Percentiles rank a stretch among this genome's conserved stretches.
Evolutionary conservation across 1,140 invertebrate genomes (phyloP).

Genomic region (Mercenaria mercenaria): DNA sequence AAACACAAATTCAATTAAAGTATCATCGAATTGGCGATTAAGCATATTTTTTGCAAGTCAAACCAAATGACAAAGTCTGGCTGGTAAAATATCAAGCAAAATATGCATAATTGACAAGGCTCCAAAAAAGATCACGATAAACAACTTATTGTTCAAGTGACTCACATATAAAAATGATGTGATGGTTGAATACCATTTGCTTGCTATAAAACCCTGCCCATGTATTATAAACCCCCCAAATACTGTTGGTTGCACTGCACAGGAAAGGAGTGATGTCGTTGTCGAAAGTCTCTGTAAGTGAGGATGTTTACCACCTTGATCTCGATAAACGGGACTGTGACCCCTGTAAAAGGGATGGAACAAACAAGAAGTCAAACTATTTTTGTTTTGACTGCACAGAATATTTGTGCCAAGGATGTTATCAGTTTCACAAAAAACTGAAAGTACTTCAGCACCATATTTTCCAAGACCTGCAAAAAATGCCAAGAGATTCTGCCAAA

Average conservation of each 20-base stretch:
- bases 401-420: slow-evolving; percentile 22
- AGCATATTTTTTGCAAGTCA: not conserved
- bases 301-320: slow-evolving; percentile 27
- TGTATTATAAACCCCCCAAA: not conserved
- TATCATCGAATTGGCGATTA: not conserved
- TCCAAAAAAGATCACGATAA: slow-evolving; percentile 7
- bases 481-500: slow-evolving; percentile 31
- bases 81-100: slow-evolving; percentile 13
- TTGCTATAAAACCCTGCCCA: slow-evolving; percentile 41
- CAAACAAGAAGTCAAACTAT: slow-evolving; percentile 12
- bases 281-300: slow-evolving; percentile 12
- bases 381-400: slow-evolving; percentile 41
- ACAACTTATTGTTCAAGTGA: slow-evolving; percentile 26
- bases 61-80: slow-evolving; percentile 35
- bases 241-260: not conserved
- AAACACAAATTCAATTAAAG: slow-evolving; percentile 1
- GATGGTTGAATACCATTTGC: slow-evolving; percentile 16
- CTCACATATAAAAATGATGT: not conserved
- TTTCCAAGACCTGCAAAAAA: slow-evolving; percentile 28
- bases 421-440: slow-evolving; percentile 34
- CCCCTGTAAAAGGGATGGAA: slow-evolving; percentile 43
- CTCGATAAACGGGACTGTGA: slow-evolving; percentile 40
- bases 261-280: slow-evolving; percentile 19
- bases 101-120: not conserved
- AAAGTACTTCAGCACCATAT: slow-evolving; percentile 21